phyloP scores from a whole-genome alignment of 2,888 invertebrate genomes.

The Blomia tropicalis region DNA sequence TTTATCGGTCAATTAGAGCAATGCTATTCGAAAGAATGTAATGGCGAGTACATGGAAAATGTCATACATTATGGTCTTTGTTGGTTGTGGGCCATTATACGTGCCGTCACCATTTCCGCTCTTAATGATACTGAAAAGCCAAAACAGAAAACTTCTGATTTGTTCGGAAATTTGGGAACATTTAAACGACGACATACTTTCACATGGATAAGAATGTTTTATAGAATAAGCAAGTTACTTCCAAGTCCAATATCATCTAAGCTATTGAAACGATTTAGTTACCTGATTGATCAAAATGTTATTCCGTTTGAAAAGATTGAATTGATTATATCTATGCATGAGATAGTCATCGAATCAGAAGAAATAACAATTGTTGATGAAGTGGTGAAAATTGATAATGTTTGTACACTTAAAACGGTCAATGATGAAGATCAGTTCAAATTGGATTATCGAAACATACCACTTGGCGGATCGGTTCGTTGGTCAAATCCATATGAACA shows the following conservation, averaged over 20 bases:
- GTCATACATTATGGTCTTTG: not conserved
- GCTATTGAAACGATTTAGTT: not conserved
- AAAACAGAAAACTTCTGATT: not conserved
- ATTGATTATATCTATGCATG: not conserved
- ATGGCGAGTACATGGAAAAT: not conserved
- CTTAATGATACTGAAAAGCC: not conserved
- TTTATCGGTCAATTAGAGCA: not conserved
- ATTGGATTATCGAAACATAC: no score
- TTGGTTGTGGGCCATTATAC: not conserved
- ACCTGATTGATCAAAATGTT: slow-evolving; percentile 9
- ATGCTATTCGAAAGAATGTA: not conserved
- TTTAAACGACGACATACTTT: not conserved
- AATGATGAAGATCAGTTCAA: no score
- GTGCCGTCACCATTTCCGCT: not conserved
- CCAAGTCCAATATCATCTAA: not conserved
- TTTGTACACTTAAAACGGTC: no score
- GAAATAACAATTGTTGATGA: no score
- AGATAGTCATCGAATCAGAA: no score
- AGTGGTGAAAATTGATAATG: no score
- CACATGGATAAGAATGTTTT: not conserved
- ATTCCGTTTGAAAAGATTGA: not conserved
- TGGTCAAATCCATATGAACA: no score
- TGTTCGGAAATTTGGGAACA: not conserved
- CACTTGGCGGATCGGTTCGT: no score
- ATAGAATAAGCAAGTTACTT: not conserved